These are phyloP conservation scores for Alaudala cheleensis DNA, from an alignment of 2,113 vertebrate species.

Conservation along the genomic window DNA sequence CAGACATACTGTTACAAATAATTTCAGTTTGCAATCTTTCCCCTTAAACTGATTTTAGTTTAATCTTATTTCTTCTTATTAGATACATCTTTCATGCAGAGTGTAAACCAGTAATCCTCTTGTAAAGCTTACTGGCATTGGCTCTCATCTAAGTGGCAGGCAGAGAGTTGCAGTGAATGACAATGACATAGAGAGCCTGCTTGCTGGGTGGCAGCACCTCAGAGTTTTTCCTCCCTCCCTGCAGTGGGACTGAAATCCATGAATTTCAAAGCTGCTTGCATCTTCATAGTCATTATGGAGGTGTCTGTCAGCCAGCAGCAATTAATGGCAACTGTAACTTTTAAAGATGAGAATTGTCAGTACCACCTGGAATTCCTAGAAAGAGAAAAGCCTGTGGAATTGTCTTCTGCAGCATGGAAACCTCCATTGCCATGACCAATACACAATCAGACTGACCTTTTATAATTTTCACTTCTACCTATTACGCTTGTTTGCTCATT, in stretches of 20 bases:
- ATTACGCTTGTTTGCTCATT: rapidly evolving
- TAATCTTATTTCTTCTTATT: conserved; percentile 46
- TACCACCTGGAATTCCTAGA: neutral
- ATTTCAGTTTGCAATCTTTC: neutral
- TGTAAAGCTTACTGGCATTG: neutral
- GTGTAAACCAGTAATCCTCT: conserved; percentile 18
- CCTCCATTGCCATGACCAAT: rapidly evolving
- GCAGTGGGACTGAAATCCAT: neutral
- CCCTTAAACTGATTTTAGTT: conserved; percentile 49
- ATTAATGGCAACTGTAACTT: neutral
- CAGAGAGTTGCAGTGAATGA: neutral
- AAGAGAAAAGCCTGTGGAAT: neutral
- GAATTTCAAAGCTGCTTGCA: neutral
- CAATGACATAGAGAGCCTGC: neutral
- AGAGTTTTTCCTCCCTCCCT: neutral
- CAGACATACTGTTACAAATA: neutral
- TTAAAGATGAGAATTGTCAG: neutral
- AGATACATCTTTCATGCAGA: conserved; percentile 1
- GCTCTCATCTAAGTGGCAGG: neutral
- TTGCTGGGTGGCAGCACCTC: neutral
- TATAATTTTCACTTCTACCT: neutral
- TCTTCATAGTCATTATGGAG: neutral
- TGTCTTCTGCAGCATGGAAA: neutral
- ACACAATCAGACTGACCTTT: neutral
- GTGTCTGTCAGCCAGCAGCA: neutral